phyloP scores from a whole-genome alignment of 1,140 invertebrate species.

The Chionoecetes opilio region DNA sequence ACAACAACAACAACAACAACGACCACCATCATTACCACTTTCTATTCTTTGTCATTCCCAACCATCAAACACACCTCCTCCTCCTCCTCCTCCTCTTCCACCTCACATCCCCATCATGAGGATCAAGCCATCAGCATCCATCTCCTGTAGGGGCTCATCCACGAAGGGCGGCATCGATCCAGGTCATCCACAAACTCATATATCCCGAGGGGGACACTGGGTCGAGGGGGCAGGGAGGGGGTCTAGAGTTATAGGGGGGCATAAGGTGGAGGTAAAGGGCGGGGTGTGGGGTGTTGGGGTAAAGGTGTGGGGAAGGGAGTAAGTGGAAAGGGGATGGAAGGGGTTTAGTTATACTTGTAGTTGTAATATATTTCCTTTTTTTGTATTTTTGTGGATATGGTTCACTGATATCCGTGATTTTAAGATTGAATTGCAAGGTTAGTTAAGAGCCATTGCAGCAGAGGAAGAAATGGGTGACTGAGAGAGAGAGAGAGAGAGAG shows the following conservation, averaged over 20 bases:
- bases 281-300: background rate
- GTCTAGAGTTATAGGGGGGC: too few species aligned
- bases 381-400: too few species aligned
- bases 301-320: background rate
- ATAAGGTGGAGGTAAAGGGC: background rate
- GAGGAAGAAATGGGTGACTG: background rate
- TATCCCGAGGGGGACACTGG: background rate
- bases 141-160: background rate
- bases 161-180: background rate
- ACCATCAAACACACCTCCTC: background rate
- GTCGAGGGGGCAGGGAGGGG: too few species aligned
- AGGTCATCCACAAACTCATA: background rate
- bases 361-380: too few species aligned
- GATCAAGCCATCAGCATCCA: conserved; percentile 4
- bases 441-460: too few species aligned
- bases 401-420: too few species aligned
- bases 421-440: too few species aligned
- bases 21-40: background rate
- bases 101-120: conserved; percentile 2
- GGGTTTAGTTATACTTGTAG: too few species aligned
- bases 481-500: background rate
- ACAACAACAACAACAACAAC: too few species aligned
- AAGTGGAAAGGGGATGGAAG: background rate
- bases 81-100: background rate
- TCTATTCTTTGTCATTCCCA: background rate